A percentile compares a stretch with the other conserved stretches of the same genome.
Evolutionary conservation across 1,140 invertebrate species (phyloP).

Genomic region (Meloidogyne exigua): DNA sequence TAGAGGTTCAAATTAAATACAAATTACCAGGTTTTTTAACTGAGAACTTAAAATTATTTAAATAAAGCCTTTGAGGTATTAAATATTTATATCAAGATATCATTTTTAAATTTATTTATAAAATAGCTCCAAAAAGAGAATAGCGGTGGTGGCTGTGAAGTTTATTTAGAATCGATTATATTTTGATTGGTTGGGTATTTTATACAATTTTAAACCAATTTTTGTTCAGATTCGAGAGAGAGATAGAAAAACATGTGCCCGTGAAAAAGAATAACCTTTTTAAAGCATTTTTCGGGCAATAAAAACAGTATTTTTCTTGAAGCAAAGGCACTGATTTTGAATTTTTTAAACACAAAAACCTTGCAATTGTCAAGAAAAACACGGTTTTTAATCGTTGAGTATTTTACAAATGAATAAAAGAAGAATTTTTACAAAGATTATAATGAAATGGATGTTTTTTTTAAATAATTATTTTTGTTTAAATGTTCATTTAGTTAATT

Average conservation of each 20-base stretch:
- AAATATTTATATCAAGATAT: background rate
- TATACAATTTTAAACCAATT: background rate
- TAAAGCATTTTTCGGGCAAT: slow-evolving; percentile 1
- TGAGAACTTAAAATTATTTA: no score
- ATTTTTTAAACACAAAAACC: no score
- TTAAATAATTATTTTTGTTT: no score
- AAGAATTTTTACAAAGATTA: no score
- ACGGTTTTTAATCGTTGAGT: background rate
- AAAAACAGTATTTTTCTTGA: background rate
- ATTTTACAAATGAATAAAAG: no score
- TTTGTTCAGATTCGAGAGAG: background rate
- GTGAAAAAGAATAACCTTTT: background rate
- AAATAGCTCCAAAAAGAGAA: background rate
- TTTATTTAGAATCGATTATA: background rate
- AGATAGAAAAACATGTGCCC: background rate
- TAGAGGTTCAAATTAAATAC: no score
- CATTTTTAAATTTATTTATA: background rate
- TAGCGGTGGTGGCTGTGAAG: background rate
- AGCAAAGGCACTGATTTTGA: no score
- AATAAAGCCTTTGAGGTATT: background rate
- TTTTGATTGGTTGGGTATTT: background rate
- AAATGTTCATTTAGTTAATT: no score
- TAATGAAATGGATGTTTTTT: no score
- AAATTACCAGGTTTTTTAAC: no score
- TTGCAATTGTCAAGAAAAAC: background rate